Evolutionary conservation across 2,888 invertebrate genomes (phyloP).

Genomic region (Chamaedrilus cognettii): DNA sequence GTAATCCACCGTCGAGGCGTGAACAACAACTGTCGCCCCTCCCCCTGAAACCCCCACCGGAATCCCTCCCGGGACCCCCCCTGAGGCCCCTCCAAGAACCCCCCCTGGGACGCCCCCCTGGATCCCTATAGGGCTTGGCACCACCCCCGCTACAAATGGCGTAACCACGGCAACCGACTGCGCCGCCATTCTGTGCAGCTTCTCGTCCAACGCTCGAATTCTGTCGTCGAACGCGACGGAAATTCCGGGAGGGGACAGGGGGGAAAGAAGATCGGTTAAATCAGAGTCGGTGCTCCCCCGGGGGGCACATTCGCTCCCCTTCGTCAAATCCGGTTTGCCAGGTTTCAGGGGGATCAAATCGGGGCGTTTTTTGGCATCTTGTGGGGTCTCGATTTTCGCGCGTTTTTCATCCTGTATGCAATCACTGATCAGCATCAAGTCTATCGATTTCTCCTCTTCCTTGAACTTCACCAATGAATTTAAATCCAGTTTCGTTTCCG

Average conservation of each 20-base stretch:
- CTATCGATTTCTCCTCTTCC: no score
- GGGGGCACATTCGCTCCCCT: neutral
- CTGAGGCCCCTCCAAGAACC: slow-evolving; percentile 32
- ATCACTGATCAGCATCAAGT: no score
- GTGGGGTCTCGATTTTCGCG: neutral
- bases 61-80: neutral
- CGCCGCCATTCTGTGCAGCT: slow-evolving; percentile 66
- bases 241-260: neutral
- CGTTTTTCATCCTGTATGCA: no score
- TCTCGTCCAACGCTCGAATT: slow-evolving; percentile 88
- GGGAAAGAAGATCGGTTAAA: slow-evolving; percentile 11
- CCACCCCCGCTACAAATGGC: slow-evolving; percentile 1
- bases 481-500: no score
- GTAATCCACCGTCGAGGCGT: no score
- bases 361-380: neutral
- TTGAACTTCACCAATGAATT: no score
- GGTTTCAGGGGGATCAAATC: neutral
- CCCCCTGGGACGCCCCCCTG: slow-evolving; percentile 7
- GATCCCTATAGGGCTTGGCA: no score
- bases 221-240: slow-evolving; percentile 78
- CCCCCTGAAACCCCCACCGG: neutral
- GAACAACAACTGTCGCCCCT: no score
- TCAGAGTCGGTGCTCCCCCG: slow-evolving; percentile 1
- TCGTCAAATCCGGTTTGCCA: neutral
- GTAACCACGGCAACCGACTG: no score